phyloP scores from a whole-genome alignment of 2,797 vertebrate species.

The Pygocentrus nattereri region DNA sequence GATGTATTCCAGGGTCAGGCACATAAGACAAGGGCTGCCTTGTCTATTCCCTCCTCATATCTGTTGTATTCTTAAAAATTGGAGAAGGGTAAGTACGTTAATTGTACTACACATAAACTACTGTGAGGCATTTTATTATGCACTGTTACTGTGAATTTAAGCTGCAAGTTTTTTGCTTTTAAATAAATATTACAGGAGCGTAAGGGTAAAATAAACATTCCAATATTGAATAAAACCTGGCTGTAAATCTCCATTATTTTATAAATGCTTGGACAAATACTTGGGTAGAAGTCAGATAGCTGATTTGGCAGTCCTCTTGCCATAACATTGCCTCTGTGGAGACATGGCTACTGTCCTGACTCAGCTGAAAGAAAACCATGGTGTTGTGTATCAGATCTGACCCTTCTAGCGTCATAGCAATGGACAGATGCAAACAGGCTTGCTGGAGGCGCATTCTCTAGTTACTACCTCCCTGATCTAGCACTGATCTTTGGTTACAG shows the following conservation, averaged over 20 bases:
- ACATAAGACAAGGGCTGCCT: background rate
- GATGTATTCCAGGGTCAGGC: slow-evolving; percentile 8
- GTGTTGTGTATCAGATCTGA: slow-evolving; percentile 18
- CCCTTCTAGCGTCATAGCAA: slow-evolving; percentile 5
- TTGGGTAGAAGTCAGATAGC: too few relatives aligned
- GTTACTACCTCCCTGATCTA: slow-evolving; percentile 17
- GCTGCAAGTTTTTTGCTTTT: background rate
- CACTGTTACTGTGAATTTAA: background rate
- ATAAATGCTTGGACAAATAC: too few relatives aligned
- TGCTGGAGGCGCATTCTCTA: background rate
- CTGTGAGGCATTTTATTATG: background rate
- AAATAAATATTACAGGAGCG: too few relatives aligned
- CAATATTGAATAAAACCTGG: too few relatives aligned
- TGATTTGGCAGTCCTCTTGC: too few relatives aligned
- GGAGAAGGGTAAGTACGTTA: background rate
- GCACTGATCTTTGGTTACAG: slow-evolving; percentile 35
- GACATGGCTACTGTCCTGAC: slow-evolving; percentile 25
- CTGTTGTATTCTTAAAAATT: background rate
- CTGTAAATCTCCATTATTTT: too few relatives aligned
- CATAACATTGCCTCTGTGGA: background rate
- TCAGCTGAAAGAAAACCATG: slow-evolving; percentile 36
- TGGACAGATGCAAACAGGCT: slow-evolving; percentile 7
- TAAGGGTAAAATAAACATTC: too few relatives aligned
- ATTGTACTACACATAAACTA: too few relatives aligned
- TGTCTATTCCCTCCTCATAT: background rate